Evolutionary conservation across 2,797 vertebrate species (phyloP), one percentile per base, ranked within the genome.

Genomic region (Coluber constrictor): DNA sequence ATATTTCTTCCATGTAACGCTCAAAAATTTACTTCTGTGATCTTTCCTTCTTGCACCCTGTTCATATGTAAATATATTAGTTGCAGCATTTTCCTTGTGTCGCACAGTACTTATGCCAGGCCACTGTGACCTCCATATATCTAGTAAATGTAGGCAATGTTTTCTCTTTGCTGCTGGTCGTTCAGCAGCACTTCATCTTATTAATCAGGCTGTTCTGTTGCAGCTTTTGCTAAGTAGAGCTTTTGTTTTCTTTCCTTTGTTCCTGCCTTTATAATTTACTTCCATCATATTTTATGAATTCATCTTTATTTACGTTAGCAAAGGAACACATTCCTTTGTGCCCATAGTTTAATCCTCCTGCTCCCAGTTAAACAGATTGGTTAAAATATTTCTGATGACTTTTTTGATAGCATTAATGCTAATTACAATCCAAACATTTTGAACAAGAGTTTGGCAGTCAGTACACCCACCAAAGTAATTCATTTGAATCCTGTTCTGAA

Each of bases 21-120:
- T 95, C 96, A 96, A 27, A 93, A 97, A 96, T 96, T 96, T 96
- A 94, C 92, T 96, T 96, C 94, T 96, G 93, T 96, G 96, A 96
- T 97, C 95, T 93, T 96, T 96, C 88, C 92, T 94, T 96, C 91
- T 93, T 93, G 95, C 43, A 91, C 90, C 74, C 43, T 92, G 47
- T 94, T 96, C 93, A 87, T 95, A 94, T 94, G 92, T 95, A 97
- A 97, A 97, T 96, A 94, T 93, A 92, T 95, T 55, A 93, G 29
- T 51, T n/a, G 90, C 11, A 88, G 86, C 37, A 54, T 86, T 32
- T 0, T 94, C 54, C 90, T 95, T 95, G 61, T 25, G 0, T 54
- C 57, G 20, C 91, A 92, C 93, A 96, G 90, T 25, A 54, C 89
- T 89, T 94, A 54, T 18, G 1, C 6, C 16, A 57, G 89, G 43